Conservation (phyloP, 1,140 invertebrate species). For the Philopotamus ludificatus region DNA sequence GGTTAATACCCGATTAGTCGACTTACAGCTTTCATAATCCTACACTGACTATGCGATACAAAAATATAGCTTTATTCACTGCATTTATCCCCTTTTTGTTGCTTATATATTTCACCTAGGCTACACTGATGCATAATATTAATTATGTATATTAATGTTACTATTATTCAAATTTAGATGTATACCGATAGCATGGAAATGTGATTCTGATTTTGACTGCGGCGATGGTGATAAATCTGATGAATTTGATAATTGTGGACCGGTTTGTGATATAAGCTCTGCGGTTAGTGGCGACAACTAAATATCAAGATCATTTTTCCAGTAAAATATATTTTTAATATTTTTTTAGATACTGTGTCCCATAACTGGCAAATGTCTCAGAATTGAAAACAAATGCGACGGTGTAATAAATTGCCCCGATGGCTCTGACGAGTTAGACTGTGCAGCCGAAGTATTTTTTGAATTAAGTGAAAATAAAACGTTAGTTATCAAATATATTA, state of each 20-base stretch:
- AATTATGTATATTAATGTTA: no score
- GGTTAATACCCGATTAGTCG: no score
- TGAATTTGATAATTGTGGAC: slow-evolving; percentile 56
- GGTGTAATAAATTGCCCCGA: slow-evolving; percentile 75
- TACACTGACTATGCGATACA: no score
- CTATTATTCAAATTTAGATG: no score
- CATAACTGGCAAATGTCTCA: slow-evolving; percentile 67
- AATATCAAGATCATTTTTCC: neutral
- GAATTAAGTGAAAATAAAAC: neutral
- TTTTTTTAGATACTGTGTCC: slow-evolving; percentile 60
- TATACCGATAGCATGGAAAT: slow-evolving; percentile 71
- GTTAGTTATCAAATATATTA: neutral
- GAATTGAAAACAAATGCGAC: slow-evolving; percentile 70
- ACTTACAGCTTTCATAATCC: no score
- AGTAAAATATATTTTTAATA: neutral
- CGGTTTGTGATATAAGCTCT: slow-evolving; percentile 39
- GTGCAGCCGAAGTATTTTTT: slow-evolving; percentile 42
- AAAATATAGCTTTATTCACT: no score
- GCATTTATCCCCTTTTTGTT: no score
- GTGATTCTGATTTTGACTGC: slow-evolving; percentile 68
- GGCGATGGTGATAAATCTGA: slow-evolving; percentile 59
- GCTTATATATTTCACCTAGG: no score
- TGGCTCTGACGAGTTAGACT: slow-evolving; percentile 64
- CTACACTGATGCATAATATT: no score
- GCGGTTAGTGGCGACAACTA: neutral